Percentiles rank a stretch among this genome's conserved stretches.
Conservation (phyloP, 2,797 vertebrate species). For the Xyrichtys novacula region DNA sequence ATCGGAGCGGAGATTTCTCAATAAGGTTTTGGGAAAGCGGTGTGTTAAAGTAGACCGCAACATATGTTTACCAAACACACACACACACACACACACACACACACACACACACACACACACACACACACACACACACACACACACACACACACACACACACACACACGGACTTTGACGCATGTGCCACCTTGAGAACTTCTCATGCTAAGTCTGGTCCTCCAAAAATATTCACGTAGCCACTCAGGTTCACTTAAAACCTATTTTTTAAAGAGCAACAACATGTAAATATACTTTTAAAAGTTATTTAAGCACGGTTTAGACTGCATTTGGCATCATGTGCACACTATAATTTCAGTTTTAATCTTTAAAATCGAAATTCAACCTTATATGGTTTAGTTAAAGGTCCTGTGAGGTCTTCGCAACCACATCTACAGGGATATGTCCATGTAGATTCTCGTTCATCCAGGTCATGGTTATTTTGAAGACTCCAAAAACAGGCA, state of each 20-base stretch:
- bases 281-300: background rate
- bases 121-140: conserved; percentile 8
- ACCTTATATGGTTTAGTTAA: too few relatives aligned
- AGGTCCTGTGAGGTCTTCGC: too few relatives aligned
- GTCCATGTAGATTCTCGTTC: too few relatives aligned
- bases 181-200: conserved; percentile 38
- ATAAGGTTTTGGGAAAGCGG: conserved; percentile 11
- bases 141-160: conserved; percentile 9
- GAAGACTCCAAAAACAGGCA: too few relatives aligned
- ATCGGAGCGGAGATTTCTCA: conserved; percentile 36
- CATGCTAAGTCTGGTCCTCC: background rate
- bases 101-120: conserved; percentile 2
- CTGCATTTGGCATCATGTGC: background rate
- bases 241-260: too few relatives aligned
- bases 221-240: background rate
- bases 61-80: conserved; percentile 54
- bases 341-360: too few relatives aligned
- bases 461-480: too few relatives aligned
- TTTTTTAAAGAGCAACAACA: background rate
- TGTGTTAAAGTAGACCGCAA: background rate
- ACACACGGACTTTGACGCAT: background rate
- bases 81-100: conserved; percentile 10
- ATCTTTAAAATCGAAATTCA: too few relatives aligned
- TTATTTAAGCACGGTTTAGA: background rate
- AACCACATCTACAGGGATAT: too few relatives aligned